phyloP scores from a whole-genome alignment of 2,888 invertebrate species.

The Oconnorella tubifera region DNA sequence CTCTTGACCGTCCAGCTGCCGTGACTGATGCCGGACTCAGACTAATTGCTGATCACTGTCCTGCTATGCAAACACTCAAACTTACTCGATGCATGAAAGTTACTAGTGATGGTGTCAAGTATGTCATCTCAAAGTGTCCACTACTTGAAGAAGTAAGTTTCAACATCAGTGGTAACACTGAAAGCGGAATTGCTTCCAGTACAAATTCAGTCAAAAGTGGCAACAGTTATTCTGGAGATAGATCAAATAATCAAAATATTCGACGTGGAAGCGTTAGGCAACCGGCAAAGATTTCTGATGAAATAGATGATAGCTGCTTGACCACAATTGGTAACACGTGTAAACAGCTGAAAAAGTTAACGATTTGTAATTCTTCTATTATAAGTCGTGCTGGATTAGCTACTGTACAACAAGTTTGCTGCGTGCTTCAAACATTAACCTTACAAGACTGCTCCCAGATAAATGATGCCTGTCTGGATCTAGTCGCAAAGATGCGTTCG shows the following conservation, averaged over 20 bases:
- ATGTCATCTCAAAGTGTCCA: slow-evolving; percentile 21
- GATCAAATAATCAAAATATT: too few species aligned
- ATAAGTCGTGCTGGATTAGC: slow-evolving; percentile 2
- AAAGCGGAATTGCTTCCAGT: too few species aligned
- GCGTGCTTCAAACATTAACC: slow-evolving; percentile 10
- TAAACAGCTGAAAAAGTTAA: slow-evolving; percentile 3
- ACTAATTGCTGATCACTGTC: slow-evolving; percentile 31
- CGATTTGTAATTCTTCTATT: background rate
- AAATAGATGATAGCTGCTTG: slow-evolving; percentile 8
- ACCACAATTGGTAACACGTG: slow-evolving; percentile 2
- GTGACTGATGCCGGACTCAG: slow-evolving; percentile 26
- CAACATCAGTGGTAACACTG: too few species aligned
- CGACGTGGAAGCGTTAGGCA: too few species aligned
- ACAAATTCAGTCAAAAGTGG: too few species aligned
- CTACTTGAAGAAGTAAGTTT: slow-evolving; percentile 13
- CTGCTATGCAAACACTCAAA: slow-evolving; percentile 21
- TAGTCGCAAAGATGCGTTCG: slow-evolving; percentile 16
- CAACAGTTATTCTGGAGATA: too few species aligned
- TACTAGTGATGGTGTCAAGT: slow-evolving; percentile 23
- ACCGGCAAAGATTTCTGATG: too few species aligned
- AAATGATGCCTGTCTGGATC: slow-evolving; percentile 14
- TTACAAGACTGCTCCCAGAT: slow-evolving; percentile 16
- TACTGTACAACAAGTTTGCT: background rate
- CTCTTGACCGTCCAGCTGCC: slow-evolving; percentile 27
- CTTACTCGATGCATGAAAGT: slow-evolving; percentile 22